Conservation (phyloP, 2,113 vertebrate genomes). For the Gila orcuttii region DNA sequence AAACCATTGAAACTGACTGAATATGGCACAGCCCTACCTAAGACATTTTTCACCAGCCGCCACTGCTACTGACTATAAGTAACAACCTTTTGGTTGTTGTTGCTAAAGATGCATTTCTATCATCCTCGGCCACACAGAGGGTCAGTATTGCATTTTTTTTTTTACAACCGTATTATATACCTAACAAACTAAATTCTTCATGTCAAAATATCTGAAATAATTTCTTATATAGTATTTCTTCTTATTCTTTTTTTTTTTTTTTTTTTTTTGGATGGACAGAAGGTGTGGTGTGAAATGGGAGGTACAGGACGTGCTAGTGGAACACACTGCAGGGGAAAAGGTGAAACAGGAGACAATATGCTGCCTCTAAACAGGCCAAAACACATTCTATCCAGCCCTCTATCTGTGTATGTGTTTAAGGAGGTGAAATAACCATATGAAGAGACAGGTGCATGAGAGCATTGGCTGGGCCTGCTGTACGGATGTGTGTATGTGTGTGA, state of each 20-base stretch:
- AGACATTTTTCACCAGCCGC: too few relatives aligned
- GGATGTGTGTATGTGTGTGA: neutral
- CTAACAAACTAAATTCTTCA: neutral
- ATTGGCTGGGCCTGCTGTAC: neutral
- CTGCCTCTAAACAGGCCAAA: conserved; percentile 25
- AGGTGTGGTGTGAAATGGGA: conserved; percentile 2
- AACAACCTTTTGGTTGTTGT: too few relatives aligned
- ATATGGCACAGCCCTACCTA: too few relatives aligned
- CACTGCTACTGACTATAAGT: too few relatives aligned
- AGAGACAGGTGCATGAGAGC: neutral
- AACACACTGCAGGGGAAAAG: conserved; percentile 35
- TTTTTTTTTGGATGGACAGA: neutral
- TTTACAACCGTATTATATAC: neutral
- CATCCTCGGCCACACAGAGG: neutral
- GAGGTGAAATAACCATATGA: conserved; percentile 20
- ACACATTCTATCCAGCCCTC: neutral
- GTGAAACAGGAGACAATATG: conserved; percentile 41
- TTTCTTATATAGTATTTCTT: neutral
- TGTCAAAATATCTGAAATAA: neutral
- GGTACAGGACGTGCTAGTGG: conserved; percentile 24
- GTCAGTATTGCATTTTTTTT: neutral
- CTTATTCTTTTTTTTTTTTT: neutral
- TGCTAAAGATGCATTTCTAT: too few relatives aligned
- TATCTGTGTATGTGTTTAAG: conserved; percentile 36
- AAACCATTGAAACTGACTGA: too few relatives aligned